A percentile compares a stretch with the other conserved stretches of the same genome.
These are phyloP conservation scores for Lerema accius DNA, from an alignment of 1,140 invertebrate species.

Conservation along the genomic window DNA sequence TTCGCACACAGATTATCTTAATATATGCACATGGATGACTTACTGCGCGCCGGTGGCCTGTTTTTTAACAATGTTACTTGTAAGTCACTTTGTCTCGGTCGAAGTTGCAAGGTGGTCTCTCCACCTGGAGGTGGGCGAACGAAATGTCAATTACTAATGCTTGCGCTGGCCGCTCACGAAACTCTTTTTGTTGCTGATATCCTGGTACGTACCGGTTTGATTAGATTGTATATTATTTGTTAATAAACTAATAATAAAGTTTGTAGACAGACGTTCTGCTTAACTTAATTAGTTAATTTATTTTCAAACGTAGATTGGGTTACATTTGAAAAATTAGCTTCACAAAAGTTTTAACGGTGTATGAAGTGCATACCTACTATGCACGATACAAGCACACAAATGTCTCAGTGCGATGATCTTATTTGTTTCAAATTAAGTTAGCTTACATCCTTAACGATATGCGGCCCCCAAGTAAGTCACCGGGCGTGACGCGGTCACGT, in stretches of 20 bases:
- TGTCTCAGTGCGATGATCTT: too few species aligned
- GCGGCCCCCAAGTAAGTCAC: conserved; percentile 24
- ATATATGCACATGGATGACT: conserved; percentile 76
- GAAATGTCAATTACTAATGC: conserved; percentile 61
- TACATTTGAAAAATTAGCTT: too few species aligned
- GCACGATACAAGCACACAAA: too few species aligned
- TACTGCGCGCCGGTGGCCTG: conserved; percentile 69
- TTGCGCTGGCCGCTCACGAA: conserved; percentile 19
- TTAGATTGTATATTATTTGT: conserved; percentile 2
- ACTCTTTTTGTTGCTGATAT: conserved; percentile 31
- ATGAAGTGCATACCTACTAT: too few species aligned
- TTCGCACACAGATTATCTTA: conserved; percentile 66
- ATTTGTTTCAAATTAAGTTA: conserved; percentile 11
- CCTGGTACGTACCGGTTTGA: conserved; percentile 9
- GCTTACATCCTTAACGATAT: conserved; percentile 6
- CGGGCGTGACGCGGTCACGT: conserved; percentile 52
- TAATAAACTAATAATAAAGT: too few species aligned
- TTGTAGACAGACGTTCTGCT: too few species aligned
- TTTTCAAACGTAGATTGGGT: too few species aligned
- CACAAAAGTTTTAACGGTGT: too few species aligned
- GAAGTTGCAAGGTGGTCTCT: conserved; percentile 61
- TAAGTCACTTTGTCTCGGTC: conserved; percentile 75
- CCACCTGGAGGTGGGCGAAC: conserved; percentile 48
- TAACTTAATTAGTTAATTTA: too few species aligned
- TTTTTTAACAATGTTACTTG: conserved; percentile 77